Evolutionary conservation across 2,888 invertebrate species (phyloP), one percentile per base, ranked within the genome.

Genomic region (Epinotia brunnichana): DNA sequence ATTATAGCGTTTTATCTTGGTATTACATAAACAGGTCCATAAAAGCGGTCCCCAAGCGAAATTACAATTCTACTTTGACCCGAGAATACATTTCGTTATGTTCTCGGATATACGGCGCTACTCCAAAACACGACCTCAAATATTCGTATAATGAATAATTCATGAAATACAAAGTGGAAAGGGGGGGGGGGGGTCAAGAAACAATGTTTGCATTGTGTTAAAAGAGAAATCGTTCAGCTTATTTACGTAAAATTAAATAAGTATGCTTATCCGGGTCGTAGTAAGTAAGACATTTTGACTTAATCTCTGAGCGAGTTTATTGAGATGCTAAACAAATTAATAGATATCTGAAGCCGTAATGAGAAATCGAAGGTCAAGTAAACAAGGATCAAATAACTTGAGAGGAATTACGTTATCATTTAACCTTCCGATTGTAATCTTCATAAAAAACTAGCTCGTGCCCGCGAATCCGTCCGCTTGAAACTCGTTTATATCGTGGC

Each of bases 81-180:
- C 71, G 61, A 66, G 67, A 54, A 71, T 71, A 71, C 71, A 71
- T 71, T 71, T 61, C 66, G 70, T 66, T 64, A 71, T 71, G 67
- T 66, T 67, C 63, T 71, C 61, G 60, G 60, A 71, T 71, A 67
- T 71, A 71, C 71, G 71, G 67, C 60, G 63, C 60, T 60, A 71
- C 74, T 70, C 62, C 53, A 63, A 74, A 74, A 74, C 74, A 73
- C 66, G 69, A 71, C 74, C 69, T 75, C 69, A 74, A 76, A 76
- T 74, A 74, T 75, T 74, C 74, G 63, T 56, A 66, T 74, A 70
- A 73, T 77, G 75, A 74, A 77, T 77, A 75, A 77, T 77, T 76
- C 77, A 77, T 75, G 71, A 71, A 69, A 74, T 69, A 73, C 73
- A 74, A 76, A 77, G 67, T 73, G 71, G 53, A 69, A 57, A 71